Conservation (phyloP, 2,888 invertebrate genomes). For the Quadroppia sp. region DNA sequence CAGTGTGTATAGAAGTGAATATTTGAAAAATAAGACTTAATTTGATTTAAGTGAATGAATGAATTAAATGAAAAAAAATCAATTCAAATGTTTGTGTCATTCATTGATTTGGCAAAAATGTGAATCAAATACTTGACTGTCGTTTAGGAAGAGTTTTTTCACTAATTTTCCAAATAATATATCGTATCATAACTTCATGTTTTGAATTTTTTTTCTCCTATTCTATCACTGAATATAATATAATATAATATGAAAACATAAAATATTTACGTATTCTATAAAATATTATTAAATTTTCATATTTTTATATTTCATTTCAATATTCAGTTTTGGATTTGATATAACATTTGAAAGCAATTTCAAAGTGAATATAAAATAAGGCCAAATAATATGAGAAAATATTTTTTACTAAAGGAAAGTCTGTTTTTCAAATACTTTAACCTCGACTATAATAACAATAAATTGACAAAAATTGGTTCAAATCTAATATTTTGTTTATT, state of each 20-base stretch:
- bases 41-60: constrained; percentile 14
- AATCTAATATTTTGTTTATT: neutral
- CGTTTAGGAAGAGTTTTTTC: neutral
- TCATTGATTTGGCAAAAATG: neutral
- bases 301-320: too few species aligned
- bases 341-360: neutral
- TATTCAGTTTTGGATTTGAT: neutral
- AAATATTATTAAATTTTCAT: too few species aligned
- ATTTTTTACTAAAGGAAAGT: too few species aligned
- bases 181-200: neutral
- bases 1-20: neutral
- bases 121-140: neutral
- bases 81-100: constrained; percentile 5
- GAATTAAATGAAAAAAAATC: constrained; percentile 2
- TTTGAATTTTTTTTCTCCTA: neutral
- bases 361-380: neutral
- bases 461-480: constrained; percentile 16
- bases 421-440: neutral
- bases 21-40: constrained; percentile 5
- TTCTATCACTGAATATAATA: neutral
- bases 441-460: neutral
- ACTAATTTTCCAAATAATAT: neutral
- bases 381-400: too few species aligned
- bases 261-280: too few species aligned
- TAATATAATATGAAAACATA: neutral